Base-by-base conservation (phyloP, 2,888 invertebrate genomes). In the Hypsopygia costalis region DNA sequence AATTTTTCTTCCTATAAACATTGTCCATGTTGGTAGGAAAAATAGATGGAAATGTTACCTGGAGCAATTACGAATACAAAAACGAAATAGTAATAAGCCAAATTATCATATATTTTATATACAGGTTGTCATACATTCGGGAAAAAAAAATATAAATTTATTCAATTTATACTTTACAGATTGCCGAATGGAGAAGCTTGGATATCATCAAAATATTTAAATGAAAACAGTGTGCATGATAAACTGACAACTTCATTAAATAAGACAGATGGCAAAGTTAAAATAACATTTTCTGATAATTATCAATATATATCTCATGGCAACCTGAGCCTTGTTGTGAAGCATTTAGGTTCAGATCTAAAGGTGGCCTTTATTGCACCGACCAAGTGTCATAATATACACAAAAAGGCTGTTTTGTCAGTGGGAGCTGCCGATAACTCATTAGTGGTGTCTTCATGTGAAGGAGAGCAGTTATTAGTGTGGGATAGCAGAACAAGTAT, bases 401-500 rank as follows among this genome's bases (percentile, higher is more conserved):
- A 86, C 55, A 60, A 81, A 55, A 86, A 90, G 46, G 83, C 69
- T 70, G 80, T 93, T n/a, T 54, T 90, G 3, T 90, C 91, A 44
- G 67, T 93, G n/a, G 89, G 91, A 53, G 89, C 90, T 1, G 90
- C 92, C 34, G 77, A 89, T 36, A 92, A 91, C 57, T 92, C 92
- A 7, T 71, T 93, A 27, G 92, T 90, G 21, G 90, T 92, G 9
- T 93, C 93, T 6, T 90, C 91, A 40, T 91, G 91, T 68, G 88
- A 89, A 49, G 90, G 85, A 41, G 91, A 91, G 45, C 89, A 89
- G 55, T 67, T 93, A 1, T 63, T 90, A 36, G 77, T 94, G 8
- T 94, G 93, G 93, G 92, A 93, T 55, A 91, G 90, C 34, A 81
- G 89, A 52, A 90, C 89, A 63, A 92, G 93, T 74, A 79, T 68